Evolutionary conservation across 2,113 vertebrate species (phyloP).

Genomic region (Thinocorus orbignyianus): DNA sequence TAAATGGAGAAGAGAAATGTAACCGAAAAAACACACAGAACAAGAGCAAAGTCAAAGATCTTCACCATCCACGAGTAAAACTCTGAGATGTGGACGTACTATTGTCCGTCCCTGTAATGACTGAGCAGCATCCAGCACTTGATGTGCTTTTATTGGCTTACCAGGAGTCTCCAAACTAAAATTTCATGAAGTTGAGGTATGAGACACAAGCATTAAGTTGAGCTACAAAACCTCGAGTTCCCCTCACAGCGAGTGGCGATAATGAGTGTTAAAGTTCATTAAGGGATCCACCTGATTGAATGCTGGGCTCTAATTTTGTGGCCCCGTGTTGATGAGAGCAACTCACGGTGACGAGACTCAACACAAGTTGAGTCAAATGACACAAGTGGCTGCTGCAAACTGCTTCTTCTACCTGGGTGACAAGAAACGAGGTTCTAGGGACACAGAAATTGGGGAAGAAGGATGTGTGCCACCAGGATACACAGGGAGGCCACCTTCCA

Average conservation of each 20-base stretch:
- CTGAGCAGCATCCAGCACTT: background rate
- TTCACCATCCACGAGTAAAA: background rate
- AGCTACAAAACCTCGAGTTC: background rate
- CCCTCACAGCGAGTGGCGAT: background rate
- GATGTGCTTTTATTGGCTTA: background rate
- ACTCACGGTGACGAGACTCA: too few species aligned
- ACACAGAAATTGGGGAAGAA: background rate
- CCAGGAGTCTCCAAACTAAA: background rate
- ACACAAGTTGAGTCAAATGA: background rate
- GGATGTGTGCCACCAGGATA: background rate
- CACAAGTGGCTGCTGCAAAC: background rate
- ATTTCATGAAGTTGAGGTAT: background rate
- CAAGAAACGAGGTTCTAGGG: background rate
- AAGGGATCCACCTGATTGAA: background rate
- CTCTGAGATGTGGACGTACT: background rate
- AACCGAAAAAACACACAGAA: background rate
- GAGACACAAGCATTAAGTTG: background rate
- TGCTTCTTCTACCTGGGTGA: background rate
- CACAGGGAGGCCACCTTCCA: background rate
- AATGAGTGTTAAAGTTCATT: background rate
- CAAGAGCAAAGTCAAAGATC: background rate
- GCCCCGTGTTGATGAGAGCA: background rate
- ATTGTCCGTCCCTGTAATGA: background rate
- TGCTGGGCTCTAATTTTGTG: background rate
- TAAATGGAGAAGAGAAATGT: background rate